Evolutionary conservation across 1,140 invertebrate genomes (phyloP), one percentile per base, ranked within the genome.

Genomic region (Zaprionus tsacasi): DNA sequence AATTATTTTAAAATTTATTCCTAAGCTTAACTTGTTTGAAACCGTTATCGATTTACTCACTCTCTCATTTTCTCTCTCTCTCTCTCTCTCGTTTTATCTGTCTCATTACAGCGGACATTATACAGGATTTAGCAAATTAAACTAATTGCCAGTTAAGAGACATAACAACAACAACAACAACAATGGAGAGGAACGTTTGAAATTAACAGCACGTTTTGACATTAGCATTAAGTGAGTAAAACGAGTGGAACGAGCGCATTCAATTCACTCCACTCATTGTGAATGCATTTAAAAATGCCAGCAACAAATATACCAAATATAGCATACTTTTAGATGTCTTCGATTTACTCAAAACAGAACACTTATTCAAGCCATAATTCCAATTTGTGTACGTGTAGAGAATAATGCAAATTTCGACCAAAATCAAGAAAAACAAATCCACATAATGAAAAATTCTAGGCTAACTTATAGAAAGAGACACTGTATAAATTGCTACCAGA

Each of bases 41-140:
- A 74, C 43, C 45, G 35, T 63, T 57, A 87, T 76, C 79, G 75
- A 87, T 76, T 77, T 6, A 21, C 15, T 54, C 50, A 61, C 35
- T 75, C 43, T 35, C 33, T n/a, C 38, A 8, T 45, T 45, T 58
- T 56, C 33, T 30, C 27, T 30, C 27, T 30, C 27, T 30, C 27
- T 2, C 54, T 58, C 10, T 38, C 43, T 33, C 6, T 65, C 15
- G 35, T 30, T 40, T 21, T 56, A 11, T 70, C 35, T 54, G 43
- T 78, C 52, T 79, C 63, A 68, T 77, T 87, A 70, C 83, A 87
- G 83, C 85, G 75, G 85, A 89, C 78, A 89, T 89, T 68, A 89
- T 89, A 89, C 85, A 89, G 85, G 85, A 89, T 89, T 89, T 89
- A 79, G 85, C 85, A 83, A 89, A 89, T 89, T 89, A 89, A 89